These are phyloP conservation scores for Saccopteryx leptura DNA, from an alignment of 2,113 vertebrate species.

Conservation along the genomic window DNA sequence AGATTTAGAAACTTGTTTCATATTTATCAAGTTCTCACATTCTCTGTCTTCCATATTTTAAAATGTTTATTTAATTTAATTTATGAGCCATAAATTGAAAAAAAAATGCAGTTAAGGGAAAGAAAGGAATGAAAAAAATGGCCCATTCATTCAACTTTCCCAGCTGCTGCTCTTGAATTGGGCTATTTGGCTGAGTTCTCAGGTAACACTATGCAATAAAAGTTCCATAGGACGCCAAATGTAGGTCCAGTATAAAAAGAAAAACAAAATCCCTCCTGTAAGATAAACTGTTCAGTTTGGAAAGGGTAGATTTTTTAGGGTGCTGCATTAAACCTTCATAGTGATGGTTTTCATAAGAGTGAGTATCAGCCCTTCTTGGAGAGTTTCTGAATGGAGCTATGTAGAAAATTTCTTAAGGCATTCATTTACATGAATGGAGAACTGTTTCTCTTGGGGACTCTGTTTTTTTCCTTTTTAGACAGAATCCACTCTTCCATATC, in stretches of 20 bases:
- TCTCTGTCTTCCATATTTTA: constrained; percentile 67
- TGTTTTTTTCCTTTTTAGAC: constrained; percentile 69
- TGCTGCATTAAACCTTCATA: constrained; percentile 62
- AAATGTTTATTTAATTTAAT: constrained; percentile 85
- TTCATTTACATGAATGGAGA: constrained; percentile 70
- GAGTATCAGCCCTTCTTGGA: constrained; percentile 23
- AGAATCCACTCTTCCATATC: constrained; percentile 43
- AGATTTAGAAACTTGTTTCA: constrained; percentile 55
- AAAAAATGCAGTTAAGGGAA: constrained; percentile 77
- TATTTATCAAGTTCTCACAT: constrained; percentile 74
- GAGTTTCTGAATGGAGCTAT: constrained; percentile 61
- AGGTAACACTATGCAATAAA: constrained; percentile 86
- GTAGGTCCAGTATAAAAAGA: constrained; percentile 84
- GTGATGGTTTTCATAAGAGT: constrained; percentile 56
- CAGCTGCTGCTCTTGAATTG: constrained; percentile 83
- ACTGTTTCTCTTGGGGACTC: constrained; percentile 59
- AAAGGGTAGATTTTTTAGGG: constrained; percentile 71
- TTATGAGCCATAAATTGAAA: constrained; percentile 86
- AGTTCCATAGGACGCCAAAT: constrained; percentile 86
- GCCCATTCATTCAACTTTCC: constrained; percentile 86
- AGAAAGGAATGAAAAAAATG: constrained; percentile 60
- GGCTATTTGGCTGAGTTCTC: constrained; percentile 82
- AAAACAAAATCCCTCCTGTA: constrained; percentile 81
- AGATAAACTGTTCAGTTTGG: constrained; percentile 84
- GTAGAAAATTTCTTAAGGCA: constrained; percentile 61